phyloP scores from a whole-genome alignment of 2,113 vertebrate genomes.

The Sula dactylatra region DNA sequence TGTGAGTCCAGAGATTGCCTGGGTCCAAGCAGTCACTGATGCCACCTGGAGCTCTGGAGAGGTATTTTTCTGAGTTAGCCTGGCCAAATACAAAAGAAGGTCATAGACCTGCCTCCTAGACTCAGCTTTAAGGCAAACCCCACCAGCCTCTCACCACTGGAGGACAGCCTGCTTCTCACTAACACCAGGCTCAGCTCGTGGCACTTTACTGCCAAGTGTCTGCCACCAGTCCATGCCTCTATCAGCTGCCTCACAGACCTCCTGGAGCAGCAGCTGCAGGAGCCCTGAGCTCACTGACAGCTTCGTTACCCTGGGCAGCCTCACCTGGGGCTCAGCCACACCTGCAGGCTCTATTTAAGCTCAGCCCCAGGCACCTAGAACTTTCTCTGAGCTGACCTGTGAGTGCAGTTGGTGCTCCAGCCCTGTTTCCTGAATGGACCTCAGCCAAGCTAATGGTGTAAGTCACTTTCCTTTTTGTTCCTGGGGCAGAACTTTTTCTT shows the following conservation, averaged over 20 bases:
- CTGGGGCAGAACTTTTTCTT: neutral
- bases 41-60: neutral
- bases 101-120: neutral
- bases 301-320: neutral
- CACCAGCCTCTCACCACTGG: neutral
- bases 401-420: accelerated
- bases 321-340: neutral
- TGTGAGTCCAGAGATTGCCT: neutral
- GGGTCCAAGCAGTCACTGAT: neutral
- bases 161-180: neutral
- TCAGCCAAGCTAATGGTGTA: neutral
- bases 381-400: neutral
- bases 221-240: neutral
- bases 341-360: neutral
- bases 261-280: neutral
- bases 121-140: neutral
- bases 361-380: neutral
- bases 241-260: neutral
- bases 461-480: neutral
- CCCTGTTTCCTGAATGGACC: neutral
- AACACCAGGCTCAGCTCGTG: neutral
- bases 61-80: neutral
- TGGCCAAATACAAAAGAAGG: neutral
- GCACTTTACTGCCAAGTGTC: neutral
- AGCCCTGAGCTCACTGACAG: accelerated